Base-by-base conservation (phyloP, 2,888 invertebrate genomes). In the Shargacucullia verbasci region DNA sequence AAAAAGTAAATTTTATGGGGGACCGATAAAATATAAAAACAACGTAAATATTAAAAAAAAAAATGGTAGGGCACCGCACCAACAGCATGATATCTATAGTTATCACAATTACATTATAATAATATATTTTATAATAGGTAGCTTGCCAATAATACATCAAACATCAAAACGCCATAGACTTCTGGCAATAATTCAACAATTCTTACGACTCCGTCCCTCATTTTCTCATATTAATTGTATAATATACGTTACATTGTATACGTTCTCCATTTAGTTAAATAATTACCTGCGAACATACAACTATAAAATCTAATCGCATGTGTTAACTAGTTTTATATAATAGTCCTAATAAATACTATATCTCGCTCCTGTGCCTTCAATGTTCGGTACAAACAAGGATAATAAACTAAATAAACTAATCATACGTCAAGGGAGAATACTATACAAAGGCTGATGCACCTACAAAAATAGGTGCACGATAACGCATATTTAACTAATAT, bases 231-330 rank as follows among this genome's bases (percentile, higher is more conserved):
- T 70, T 76, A 79, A 79, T 83, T 83, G 68, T 72, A 71, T 83
- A 83, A 83, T 83, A 89, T 86, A 88, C 82, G 78, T 84, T 89
- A 90, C 74, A 86, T 83, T 87, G 88, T 89, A 90, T 89, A 91
- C 87, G 82, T 88, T 85, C 85, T 83, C 82, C 83, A 84, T 87
- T 86, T 81, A 83, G 84, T 87, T 86, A 88, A 88, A 89, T 86
- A 83, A 83, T 84, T 87, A 89, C 81, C 83, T 85, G 86, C 88
- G 88, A 85, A 85, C 82, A 85, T 87, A 85, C 87, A 87, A 84
- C 88, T 91, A 89, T 91, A 88, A 86, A 90, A 88, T 90, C 89
- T 92, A 92, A 90, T 88, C 83, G 90, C 89, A 84, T 80, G 84
- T 83, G 81, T 85, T 85, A 85, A 76, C 75, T 81, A 77, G 58